phyloP scores from a whole-genome alignment of 2,888 invertebrate species.

The Hirudinaria manillensis region DNA sequence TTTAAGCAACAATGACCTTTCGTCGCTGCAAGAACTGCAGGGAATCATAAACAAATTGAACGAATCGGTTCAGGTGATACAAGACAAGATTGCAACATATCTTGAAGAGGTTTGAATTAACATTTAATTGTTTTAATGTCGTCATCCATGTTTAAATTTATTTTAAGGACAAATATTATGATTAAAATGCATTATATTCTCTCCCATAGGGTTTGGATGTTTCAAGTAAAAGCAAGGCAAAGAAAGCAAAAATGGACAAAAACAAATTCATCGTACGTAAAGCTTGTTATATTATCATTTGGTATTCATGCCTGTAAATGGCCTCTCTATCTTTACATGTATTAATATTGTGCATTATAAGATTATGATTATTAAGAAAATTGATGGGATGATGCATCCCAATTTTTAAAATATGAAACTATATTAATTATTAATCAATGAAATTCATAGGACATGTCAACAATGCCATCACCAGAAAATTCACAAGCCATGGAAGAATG shows the following conservation, averaged over 20 bases:
- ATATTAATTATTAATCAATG: not conserved
- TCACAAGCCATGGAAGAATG: constrained; percentile 56
- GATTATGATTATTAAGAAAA: too few species aligned
- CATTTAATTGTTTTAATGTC: too few species aligned
- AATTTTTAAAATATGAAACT: too few species aligned
- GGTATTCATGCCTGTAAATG: not conserved
- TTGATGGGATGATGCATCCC: too few species aligned
- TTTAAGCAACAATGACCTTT: constrained; percentile 60
- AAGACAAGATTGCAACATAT: constrained; percentile 57
- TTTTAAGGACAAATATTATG: not conserved
- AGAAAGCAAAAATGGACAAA: constrained; percentile 23
- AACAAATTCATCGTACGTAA: constrained; percentile 11
- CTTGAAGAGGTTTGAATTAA: constrained; percentile 32
- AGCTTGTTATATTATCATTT: not conserved
- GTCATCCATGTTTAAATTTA: not conserved
- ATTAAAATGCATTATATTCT: not conserved
- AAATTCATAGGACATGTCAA: constrained; percentile 29
- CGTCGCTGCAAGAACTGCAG: constrained; percentile 72
- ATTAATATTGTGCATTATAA: too few species aligned
- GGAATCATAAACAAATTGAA: constrained; percentile 68
- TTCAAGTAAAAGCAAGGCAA: constrained; percentile 14
- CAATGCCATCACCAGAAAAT: constrained; percentile 26
- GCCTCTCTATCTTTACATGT: too few species aligned
- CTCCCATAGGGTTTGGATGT: not conserved
- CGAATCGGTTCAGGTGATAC: constrained; percentile 62